Percentiles rank a stretch among this genome's conserved stretches.
Conservation (phyloP, 2,888 invertebrate species). For the Incurvaria masculella region DNA sequence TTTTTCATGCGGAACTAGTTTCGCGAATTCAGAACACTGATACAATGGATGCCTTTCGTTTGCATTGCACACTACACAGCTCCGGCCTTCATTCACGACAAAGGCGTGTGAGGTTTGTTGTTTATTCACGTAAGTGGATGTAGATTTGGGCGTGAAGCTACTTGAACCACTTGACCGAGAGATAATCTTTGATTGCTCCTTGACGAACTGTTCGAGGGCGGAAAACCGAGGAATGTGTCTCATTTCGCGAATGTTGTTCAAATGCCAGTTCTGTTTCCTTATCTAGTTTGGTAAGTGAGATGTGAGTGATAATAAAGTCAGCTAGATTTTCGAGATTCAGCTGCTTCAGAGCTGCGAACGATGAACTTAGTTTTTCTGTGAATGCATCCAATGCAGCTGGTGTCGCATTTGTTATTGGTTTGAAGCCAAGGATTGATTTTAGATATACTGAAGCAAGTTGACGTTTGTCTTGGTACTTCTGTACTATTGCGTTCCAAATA, state of each 20-base stretch:
- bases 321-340: constrained; percentile 1
- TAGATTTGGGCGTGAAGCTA: too few species aligned
- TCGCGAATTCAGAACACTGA: not conserved
- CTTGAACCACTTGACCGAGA: too few species aligned
- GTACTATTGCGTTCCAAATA: constrained; percentile 1
- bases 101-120: not conserved
- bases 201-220: not conserved
- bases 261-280: constrained; percentile 10
- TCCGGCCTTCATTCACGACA: not conserved
- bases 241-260: not conserved
- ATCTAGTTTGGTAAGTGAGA: constrained; percentile 15
- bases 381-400: not conserved
- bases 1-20: not conserved
- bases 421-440: constrained; percentile 1
- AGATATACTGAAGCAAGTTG: not conserved
- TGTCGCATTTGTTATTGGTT: not conserved
- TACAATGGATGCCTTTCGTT: not conserved
- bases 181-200: not conserved
- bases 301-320: constrained; percentile 14
- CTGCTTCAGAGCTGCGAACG: constrained; percentile 1
- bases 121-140: not conserved
- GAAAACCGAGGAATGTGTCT: not conserved
- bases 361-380: not conserved
- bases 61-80: not conserved
- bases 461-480: constrained; percentile 1